Percentiles rank a stretch among this genome's conserved stretches.
phyloP scores from a whole-genome alignment of 1,140 invertebrate species.

The Ceratina calcarata region DNA sequence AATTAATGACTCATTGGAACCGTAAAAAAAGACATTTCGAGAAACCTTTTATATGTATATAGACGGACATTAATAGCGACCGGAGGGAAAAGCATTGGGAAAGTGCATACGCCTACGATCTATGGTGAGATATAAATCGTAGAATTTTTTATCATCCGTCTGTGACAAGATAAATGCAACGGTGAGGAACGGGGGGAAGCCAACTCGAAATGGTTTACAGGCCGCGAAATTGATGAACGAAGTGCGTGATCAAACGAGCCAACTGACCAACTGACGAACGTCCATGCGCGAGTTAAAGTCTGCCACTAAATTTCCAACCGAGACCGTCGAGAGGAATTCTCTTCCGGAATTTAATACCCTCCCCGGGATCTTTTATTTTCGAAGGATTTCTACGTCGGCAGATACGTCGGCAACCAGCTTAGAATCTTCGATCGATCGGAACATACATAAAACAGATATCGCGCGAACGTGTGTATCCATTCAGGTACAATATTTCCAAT shows the following conservation, averaged over 20 bases:
- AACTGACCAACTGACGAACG: neutral
- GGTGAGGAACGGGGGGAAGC: too few relatives aligned
- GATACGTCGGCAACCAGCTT: neutral
- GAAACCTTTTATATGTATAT: too few relatives aligned
- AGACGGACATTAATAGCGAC: too few relatives aligned
- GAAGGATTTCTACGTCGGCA: neutral
- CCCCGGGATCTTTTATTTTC: slow-evolving; percentile 21
- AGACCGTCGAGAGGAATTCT: slow-evolving; percentile 12
- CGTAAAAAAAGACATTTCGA: too few relatives aligned
- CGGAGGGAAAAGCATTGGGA: too few relatives aligned
- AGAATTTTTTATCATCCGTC: neutral
- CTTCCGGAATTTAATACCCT: slow-evolving; percentile 39
- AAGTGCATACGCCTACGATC: too few relatives aligned
- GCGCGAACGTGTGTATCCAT: neutral
- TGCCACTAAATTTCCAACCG: neutral
- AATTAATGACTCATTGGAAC: too few relatives aligned
- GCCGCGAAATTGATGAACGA: slow-evolving; percentile 15
- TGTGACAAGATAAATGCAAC: neutral
- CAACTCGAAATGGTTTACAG: slow-evolving; percentile 9
- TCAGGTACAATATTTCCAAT: too few relatives aligned
- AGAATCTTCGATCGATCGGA: slow-evolving; percentile 11
- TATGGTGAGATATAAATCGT: neutral
- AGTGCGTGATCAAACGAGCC: neutral
- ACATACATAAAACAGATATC: neutral
- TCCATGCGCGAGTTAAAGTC: neutral